Conservation (phyloP, 1,140 invertebrate genomes). For the Protaetia brevitarsis region DNA sequence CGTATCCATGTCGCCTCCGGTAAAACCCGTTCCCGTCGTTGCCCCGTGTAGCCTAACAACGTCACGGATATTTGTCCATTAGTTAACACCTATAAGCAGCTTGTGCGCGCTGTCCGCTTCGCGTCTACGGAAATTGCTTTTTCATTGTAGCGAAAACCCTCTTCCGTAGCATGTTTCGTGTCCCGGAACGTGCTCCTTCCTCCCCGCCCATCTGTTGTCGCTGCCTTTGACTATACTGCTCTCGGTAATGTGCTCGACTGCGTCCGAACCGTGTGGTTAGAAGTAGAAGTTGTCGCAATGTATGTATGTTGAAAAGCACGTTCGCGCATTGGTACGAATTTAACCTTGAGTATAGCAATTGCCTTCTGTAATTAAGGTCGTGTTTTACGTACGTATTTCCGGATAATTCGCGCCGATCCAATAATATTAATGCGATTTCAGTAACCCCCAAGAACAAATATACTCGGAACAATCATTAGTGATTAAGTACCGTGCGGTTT, state of each 20-base stretch:
- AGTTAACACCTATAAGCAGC: slow-evolving; percentile 13
- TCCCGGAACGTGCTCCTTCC: not conserved
- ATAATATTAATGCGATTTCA: not conserved
- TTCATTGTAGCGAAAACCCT: slow-evolving; percentile 10
- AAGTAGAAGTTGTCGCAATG: too few species aligned
- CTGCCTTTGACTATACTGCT: not conserved
- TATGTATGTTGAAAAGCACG: not conserved
- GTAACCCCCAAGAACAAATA: not conserved
- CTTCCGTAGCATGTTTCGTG: not conserved
- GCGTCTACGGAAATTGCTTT: slow-evolving; percentile 11
- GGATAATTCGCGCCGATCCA: not conserved
- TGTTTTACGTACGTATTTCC: not conserved
- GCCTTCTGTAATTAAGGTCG: not conserved
- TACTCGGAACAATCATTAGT: too few species aligned
- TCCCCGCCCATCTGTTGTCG: not conserved
- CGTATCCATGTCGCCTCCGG: not conserved
- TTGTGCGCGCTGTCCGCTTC: not conserved
- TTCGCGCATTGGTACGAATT: not conserved
- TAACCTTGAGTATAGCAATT: not conserved
- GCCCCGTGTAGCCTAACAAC: not conserved
- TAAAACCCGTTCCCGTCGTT: not conserved
- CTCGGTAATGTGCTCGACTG: too few species aligned
- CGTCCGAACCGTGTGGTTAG: too few species aligned
- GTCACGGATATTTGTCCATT: slow-evolving; percentile 16
- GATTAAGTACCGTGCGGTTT: too few species aligned